Percentiles rank a stretch among this genome's conserved stretches.
Conservation (phyloP, 2,113 vertebrate species). For the Polypterus senegalus region DNA sequence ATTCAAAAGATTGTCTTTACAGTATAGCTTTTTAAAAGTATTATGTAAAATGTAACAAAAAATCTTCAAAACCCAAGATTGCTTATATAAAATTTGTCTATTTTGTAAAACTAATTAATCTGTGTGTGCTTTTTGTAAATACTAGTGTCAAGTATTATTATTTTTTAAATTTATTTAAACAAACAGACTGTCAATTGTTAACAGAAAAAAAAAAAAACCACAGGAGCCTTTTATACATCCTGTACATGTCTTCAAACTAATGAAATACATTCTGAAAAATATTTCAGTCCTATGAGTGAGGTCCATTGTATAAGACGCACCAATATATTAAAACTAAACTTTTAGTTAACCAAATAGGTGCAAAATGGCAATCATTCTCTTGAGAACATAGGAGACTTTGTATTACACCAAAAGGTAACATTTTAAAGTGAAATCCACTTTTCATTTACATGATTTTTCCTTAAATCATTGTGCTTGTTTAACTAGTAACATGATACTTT, state of each 20-base stretch:
- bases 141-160: background rate
- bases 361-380: slow-evolving; percentile 33
- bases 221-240: background rate
- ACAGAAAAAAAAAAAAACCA: background rate
- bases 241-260: background rate
- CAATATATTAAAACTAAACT: background rate
- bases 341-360: slow-evolving; percentile 6
- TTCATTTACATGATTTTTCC: slow-evolving; percentile 14
- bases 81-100: slow-evolving; percentile 14
- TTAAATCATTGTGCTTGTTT: slow-evolving; percentile 41
- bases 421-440: slow-evolving; percentile 23
- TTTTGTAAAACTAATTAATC: slow-evolving; percentile 33
- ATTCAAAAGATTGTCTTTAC: slow-evolving; percentile 56
- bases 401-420: slow-evolving; percentile 27
- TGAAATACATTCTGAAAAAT: background rate
- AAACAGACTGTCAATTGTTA: background rate
- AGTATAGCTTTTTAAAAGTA: slow-evolving; percentile 66
- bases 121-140: slow-evolving; percentile 41
- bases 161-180: background rate
- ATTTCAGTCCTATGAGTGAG: background rate
- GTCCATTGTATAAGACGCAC: background rate
- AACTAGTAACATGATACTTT: background rate
- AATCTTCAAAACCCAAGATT: slow-evolving; percentile 28
- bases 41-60: slow-evolving; percentile 41
- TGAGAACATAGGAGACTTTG: slow-evolving; percentile 62